Evolutionary conservation across 2,797 vertebrate species (phyloP).

Genomic region (Enteromius afrohamiltoni): DNA sequence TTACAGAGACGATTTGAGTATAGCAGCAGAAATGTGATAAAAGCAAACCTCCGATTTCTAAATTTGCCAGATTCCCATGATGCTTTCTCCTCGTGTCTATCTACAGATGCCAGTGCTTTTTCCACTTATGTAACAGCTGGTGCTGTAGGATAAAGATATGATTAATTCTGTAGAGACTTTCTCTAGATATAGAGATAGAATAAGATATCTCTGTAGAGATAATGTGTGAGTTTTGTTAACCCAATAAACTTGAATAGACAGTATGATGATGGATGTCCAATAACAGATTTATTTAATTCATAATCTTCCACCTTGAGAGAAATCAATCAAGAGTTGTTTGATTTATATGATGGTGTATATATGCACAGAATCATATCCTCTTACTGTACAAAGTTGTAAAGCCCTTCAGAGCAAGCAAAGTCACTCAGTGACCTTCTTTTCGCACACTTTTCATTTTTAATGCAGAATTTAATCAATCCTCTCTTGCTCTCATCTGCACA

Average conservation of each 20-base stretch:
- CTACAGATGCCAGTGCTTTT: slow-evolving; percentile 21
- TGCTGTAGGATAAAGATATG: slow-evolving; percentile 25
- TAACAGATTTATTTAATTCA: not conserved
- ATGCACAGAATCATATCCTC: not conserved
- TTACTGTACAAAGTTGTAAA: slow-evolving; percentile 15
- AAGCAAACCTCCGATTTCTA: slow-evolving; percentile 13
- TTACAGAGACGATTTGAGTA: not conserved
- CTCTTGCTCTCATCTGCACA: slow-evolving; percentile 63
- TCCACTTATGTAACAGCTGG: slow-evolving; percentile 31
- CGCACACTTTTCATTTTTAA: slow-evolving; percentile 70
- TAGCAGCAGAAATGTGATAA: slow-evolving; percentile 11
- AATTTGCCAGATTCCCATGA: slow-evolving; percentile 14
- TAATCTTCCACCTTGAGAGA: not conserved
- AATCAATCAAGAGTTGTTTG: not conserved
- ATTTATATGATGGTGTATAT: not conserved
- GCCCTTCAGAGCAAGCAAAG: slow-evolving; percentile 4
- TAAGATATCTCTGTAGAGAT: not conserved
- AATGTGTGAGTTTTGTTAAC: not conserved
- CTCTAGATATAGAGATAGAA: not conserved
- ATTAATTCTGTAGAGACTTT: slow-evolving; percentile 37
- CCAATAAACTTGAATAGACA: not conserved
- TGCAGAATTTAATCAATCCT: slow-evolving; percentile 69
- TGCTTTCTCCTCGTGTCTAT: slow-evolving; percentile 1
- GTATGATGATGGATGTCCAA: not conserved
- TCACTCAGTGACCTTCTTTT: slow-evolving; percentile 56